These are phyloP conservation scores for Amphiduros pacificus DNA, from an alignment of 2,888 invertebrate genomes.

Conservation along the genomic window DNA sequence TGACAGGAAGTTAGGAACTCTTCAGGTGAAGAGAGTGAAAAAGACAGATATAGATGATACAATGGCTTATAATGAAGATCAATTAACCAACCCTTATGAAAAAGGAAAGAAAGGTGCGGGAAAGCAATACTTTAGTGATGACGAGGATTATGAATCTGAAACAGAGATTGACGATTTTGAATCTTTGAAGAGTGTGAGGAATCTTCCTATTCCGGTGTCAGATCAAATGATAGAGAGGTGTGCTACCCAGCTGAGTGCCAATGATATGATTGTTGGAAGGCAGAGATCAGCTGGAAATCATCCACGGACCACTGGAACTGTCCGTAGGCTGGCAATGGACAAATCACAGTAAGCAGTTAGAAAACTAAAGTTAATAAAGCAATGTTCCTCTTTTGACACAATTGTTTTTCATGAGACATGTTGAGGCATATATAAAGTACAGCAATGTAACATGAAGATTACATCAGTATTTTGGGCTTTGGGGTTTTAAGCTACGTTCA, in stretches of 20 bases:
- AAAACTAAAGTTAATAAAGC: neutral
- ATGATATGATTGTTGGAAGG: constrained; percentile 49
- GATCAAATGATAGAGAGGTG: constrained; percentile 52
- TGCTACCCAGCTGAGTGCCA: constrained; percentile 53
- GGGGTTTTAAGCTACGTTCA: no score
- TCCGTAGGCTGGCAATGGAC: constrained; percentile 44
- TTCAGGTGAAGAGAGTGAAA: constrained; percentile 9
- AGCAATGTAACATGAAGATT: no score
- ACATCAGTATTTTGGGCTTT: no score
- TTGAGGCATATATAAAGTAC: no score
- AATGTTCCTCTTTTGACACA: no score
- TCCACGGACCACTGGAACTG: constrained; percentile 40
- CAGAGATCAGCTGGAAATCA: constrained; percentile 18
- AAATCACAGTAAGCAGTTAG: constrained; percentile 32
- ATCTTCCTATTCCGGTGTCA: constrained; percentile 51
- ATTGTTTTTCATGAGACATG: no score
- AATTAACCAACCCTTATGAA: neutral
- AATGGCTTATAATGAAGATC: neutral
- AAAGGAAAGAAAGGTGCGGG: neutral
- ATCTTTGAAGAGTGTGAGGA: constrained; percentile 44
- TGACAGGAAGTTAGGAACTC: constrained; percentile 9
- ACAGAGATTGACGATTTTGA: constrained; percentile 44
- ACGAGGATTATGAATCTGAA: constrained; percentile 10
- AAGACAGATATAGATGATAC: constrained; percentile 7
- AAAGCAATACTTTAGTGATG: neutral